Evolutionary conservation across 2,797 vertebrate genomes (phyloP), one percentile per base, ranked within the genome.

Genomic region (Arrhamphus sclerolepis): DNA sequence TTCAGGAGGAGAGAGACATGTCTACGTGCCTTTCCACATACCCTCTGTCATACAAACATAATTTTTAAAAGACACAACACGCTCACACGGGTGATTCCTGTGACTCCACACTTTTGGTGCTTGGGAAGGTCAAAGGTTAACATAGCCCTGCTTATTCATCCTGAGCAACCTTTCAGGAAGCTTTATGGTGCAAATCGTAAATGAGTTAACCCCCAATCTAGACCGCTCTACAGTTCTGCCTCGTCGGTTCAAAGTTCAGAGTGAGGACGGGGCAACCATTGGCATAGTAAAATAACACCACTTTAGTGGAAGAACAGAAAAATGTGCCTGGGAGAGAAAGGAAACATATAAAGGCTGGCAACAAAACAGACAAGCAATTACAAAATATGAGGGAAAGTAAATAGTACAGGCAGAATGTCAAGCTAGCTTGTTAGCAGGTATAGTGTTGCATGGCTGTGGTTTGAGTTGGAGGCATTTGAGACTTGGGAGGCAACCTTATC

Each of bases 361-460:
- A 57, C 48, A 46, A 74, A 84, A 79, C 48, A 85, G 65, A 88
- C 76, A 68, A 67, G 63, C 13, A 59, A 73, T 84, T 78, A 65
- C 83, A 83, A n/a, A 87, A 85, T 88, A 84, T 72, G 78, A 73
- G 62, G 80, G 80, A 88, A 86, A 89, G 87, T 83, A 87, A 91
- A 91, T 83, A 86, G 85, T 75, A 39, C 63, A 80, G 77, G 73
- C 82, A 67, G 83, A 81, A 80, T 85, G 86, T 84, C 80, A 76
- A 84, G 79, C 83, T 47, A 78, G 81, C 91, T 87, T 86, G 87
- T 89, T 89, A 89, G 83, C 78, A 75, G 77, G 83, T 89, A 64
- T 92, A 82, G 70, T 72, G 75, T 93, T 92, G 82, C 92, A 88
- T 18, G 62, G 66, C 85, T 81, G 69, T 68, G 75, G 81, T 82